phyloP scores from a whole-genome alignment of 2,113 vertebrate genomes.

The Larimichthys polyactis region DNA sequence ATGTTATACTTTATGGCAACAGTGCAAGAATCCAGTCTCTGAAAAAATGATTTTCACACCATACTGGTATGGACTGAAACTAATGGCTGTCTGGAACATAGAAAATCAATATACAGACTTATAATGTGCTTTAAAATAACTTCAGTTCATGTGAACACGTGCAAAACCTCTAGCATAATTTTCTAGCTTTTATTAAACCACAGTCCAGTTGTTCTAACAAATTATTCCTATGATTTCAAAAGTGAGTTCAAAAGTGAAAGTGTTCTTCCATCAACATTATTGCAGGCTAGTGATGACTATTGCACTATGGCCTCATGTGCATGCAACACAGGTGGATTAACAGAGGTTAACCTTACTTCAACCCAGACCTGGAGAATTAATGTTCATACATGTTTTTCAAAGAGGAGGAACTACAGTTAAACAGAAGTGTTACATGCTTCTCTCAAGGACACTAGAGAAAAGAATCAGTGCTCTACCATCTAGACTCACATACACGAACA shows the following conservation, averaged over 20 bases:
- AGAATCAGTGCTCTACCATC: slow-evolving; percentile 4
- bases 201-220: too few species aligned
- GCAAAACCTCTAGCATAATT: neutral
- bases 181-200: too few species aligned
- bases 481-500: neutral
- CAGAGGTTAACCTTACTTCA: neutral
- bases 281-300: neutral
- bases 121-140: neutral
- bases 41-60: neutral
- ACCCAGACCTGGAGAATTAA: neutral
- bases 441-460: slow-evolving; percentile 23
- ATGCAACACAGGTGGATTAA: slow-evolving; percentile 7
- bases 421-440: slow-evolving; percentile 12
- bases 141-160: neutral
- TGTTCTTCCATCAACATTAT: slow-evolving; percentile 16
- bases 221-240: too few species aligned
- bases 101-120: neutral
- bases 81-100: neutral
- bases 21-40: neutral
- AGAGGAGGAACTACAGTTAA: neutral
- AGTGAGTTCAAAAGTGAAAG: neutral
- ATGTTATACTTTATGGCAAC: neutral
- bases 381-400: slow-evolving; percentile 5
- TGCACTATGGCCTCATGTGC: neutral
- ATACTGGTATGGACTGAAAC: neutral